phyloP scores from a whole-genome alignment of 1,140 invertebrate species.

The Limonius californicus region DNA sequence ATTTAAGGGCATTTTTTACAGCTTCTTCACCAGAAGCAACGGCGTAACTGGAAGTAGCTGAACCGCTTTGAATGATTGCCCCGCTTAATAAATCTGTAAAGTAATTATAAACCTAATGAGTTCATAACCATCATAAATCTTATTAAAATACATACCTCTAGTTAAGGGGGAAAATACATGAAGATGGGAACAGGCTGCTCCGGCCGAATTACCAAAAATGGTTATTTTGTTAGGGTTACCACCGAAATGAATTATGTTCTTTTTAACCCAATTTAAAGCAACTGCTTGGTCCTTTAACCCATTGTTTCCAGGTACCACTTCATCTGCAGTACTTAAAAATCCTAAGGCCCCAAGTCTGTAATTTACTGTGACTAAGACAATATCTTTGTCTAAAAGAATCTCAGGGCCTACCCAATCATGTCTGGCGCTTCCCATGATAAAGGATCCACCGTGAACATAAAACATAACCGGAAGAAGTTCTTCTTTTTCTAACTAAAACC shows the following conservation, averaged over 20 bases:
- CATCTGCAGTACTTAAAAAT: slow-evolving; percentile 57
- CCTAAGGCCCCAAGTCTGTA: slow-evolving; percentile 47
- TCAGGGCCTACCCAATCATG: slow-evolving; percentile 55
- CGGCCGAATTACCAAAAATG: slow-evolving; percentile 65
- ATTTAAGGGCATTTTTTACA: no score
- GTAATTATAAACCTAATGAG: no score
- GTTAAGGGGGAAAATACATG: slow-evolving; percentile 59
- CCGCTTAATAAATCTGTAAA: no score
- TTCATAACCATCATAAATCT: no score
- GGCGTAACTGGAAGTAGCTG: no score
- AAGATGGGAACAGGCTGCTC: slow-evolving; percentile 57
- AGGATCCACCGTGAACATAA: slow-evolving; percentile 62
- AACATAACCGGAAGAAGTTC: slow-evolving; percentile 56
- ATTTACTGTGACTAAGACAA: slow-evolving; percentile 50
- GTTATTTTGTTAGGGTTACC: slow-evolving; percentile 68
- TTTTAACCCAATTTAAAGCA: slow-evolving; percentile 65
- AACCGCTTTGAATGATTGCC: no score
- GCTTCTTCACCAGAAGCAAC: no score
- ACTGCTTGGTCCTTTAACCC: slow-evolving; percentile 70
- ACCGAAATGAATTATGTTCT: slow-evolving; percentile 66
- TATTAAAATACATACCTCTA: slow-evolving; percentile 40
- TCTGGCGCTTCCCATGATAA: slow-evolving; percentile 54
- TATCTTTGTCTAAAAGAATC: slow-evolving; percentile 57
- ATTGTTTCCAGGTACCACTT: slow-evolving; percentile 62
- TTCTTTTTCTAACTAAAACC: background rate